Evolutionary conservation across 2,113 vertebrate species (phyloP).

Genomic region (Colius striatus): DNA sequence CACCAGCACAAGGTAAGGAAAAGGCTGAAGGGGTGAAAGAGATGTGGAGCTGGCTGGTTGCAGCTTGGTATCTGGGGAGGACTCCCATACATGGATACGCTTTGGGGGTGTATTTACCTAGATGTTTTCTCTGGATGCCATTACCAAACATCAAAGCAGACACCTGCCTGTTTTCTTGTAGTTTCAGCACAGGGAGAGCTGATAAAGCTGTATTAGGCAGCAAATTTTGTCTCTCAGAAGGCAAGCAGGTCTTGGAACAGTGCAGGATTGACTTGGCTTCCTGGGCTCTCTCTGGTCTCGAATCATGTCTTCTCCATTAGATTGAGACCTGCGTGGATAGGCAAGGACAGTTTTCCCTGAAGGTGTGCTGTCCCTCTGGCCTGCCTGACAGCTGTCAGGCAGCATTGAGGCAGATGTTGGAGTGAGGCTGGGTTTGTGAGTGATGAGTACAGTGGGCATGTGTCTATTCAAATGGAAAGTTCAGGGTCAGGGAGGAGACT

Average conservation of each 20-base stretch:
- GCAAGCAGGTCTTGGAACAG: not conserved
- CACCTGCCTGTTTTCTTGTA: not conserved
- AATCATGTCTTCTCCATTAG: not conserved
- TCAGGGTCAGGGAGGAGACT: not conserved
- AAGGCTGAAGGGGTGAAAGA: not conserved
- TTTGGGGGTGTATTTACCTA: not conserved
- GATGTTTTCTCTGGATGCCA: not conserved
- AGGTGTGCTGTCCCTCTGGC: not conserved
- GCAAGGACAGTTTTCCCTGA: not conserved
- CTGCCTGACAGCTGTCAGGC: not conserved
- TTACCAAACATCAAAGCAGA: not conserved
- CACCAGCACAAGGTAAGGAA: slow-evolving; percentile 75
- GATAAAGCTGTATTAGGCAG: not conserved
- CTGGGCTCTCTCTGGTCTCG: not conserved
- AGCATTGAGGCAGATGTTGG: not conserved
- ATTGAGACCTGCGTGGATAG: rapidly evolving
- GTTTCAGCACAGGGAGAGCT: not conserved
- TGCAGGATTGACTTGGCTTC: not conserved
- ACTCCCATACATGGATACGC: rapidly evolving
- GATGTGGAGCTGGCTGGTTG: not conserved
- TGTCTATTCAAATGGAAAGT: not conserved
- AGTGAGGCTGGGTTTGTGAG: not conserved
- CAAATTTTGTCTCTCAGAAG: not conserved
- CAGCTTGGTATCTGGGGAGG: not conserved
- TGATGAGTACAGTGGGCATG: rapidly evolving